A percentile compares a stretch with the other conserved stretches of the same genome.
These are phyloP conservation scores for Trichopoda pennipes DNA, from an alignment of 2,888 invertebrate species.

Conservation along the genomic window DNA sequence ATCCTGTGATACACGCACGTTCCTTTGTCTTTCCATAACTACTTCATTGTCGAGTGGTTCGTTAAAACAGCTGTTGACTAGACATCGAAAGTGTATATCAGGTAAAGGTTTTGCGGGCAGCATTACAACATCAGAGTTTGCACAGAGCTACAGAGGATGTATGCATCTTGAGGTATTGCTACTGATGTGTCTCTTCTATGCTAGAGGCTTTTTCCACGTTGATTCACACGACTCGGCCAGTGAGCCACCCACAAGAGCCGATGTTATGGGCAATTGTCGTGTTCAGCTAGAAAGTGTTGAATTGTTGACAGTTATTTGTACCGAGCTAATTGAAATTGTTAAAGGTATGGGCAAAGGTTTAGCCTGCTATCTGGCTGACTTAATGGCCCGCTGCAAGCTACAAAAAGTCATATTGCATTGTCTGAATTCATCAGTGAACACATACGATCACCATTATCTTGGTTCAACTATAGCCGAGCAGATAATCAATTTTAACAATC, in stretches of 20 bases:
- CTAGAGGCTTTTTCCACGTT: slow-evolving; percentile 85
- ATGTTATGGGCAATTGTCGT: slow-evolving; percentile 88
- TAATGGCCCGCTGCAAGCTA: slow-evolving; percentile 88
- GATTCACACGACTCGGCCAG: slow-evolving; percentile 76
- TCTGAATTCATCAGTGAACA: slow-evolving; percentile 86
- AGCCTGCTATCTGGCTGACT: slow-evolving; percentile 88
- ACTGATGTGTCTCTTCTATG: slow-evolving; percentile 89
- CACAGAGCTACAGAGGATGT: slow-evolving; percentile 87
- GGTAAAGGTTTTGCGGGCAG: slow-evolving; percentile 86
- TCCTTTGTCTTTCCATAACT: slow-evolving; percentile 88
- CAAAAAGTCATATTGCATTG: slow-evolving; percentile 92
- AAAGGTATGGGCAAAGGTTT: slow-evolving; percentile 88
- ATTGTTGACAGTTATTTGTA: slow-evolving; percentile 86
- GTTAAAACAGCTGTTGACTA: slow-evolving; percentile 79
- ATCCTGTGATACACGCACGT: slow-evolving; percentile 86
- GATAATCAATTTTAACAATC: slow-evolving; percentile 88
- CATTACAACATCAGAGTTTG: slow-evolving; percentile 84
- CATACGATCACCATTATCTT: slow-evolving; percentile 70
- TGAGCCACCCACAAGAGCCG: slow-evolving; percentile 84
- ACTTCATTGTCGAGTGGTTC: slow-evolving; percentile 85
- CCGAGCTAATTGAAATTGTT: slow-evolving; percentile 87
- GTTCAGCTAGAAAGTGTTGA: slow-evolving; percentile 89
- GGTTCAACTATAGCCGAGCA: slow-evolving; percentile 86
- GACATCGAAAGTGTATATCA: slow-evolving; percentile 90
- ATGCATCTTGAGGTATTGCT: slow-evolving; percentile 91